Base-by-base conservation (phyloP, 2,113 vertebrate species). In the Dasyurus viverrinus region DNA sequence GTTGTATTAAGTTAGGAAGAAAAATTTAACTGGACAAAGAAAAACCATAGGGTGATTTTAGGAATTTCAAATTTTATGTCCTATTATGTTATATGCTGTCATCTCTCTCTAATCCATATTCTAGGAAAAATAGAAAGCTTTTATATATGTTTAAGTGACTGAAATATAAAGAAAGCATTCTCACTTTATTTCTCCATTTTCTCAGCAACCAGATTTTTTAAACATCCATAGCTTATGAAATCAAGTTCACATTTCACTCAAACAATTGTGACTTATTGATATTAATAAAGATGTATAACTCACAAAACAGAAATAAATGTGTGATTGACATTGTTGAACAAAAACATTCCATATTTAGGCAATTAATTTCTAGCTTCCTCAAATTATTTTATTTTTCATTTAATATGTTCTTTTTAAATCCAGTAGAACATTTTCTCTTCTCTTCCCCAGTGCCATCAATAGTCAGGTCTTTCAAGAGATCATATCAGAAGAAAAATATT, bases 381-480 rank as follows among this genome's bases (percentile, higher is more conserved):
- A 68, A 36, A 36, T 16, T 68, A 47, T 47, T 47, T 14, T 68
- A 0, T 68, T 68, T 68, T 68, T 68, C 30, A 36, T 68, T 68
- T 16, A 68, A 68, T 68, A 36, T 36, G 30, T 36, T 16, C 60
- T n/a, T 12, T 68, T 30, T 30, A 68, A 36, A 36, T 30, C 12
- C 30, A 36, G 14, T 12, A 68, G 30, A 68, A 68, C 2, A 68
- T 3, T 68, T 68, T 5, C 60, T n/a, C 14, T 68, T 12, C 12
- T 68, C 12, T 36, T 14, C 3, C 30, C 8, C 26, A 60, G 1
- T 30, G 0, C 12, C 2, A 36, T 0, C 3, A 16, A 0, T 68
- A 68, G 3, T 36, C 30, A 68, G 36, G 1, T 68, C 60, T 36
- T 36, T 68, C 12, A 30, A 68, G 14, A 68, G 11, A 68, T 68